Conservation (phyloP, 2,797 vertebrate genomes). For the Ambastaia sidthimunki region DNA sequence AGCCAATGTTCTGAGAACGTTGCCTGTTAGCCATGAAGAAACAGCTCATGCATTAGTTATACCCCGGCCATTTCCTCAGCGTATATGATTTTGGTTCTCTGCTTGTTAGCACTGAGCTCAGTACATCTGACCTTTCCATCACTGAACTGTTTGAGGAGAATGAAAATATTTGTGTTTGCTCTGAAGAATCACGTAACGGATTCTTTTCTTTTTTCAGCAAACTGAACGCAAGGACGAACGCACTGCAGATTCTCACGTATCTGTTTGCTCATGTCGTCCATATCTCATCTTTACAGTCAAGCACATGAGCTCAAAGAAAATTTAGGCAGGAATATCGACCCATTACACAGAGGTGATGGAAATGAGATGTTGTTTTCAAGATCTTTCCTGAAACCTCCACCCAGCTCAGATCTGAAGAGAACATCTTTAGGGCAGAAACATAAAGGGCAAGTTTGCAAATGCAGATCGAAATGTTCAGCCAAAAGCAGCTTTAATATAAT, state of each 20-base stretch:
- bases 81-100: neutral
- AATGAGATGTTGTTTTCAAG: neutral
- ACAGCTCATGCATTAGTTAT: constrained; percentile 3
- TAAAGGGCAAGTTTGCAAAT: neutral
- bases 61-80: neutral
- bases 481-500: neutral
- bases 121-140: constrained; percentile 3
- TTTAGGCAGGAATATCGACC: neutral
- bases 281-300: neutral
- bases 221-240: neutral
- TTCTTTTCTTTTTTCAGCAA: neutral
- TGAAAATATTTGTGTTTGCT: constrained; percentile 7
- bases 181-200: neutral
- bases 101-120: neutral
- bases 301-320: neutral
- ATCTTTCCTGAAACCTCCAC: neutral
- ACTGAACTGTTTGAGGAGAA: neutral
- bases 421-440: neutral
- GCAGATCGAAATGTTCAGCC: neutral
- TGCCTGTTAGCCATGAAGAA: too few species aligned
- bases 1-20: too few species aligned
- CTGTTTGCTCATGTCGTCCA: neutral
- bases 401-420: neutral
- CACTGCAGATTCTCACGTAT: neutral
- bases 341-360: neutral